Evolutionary conservation across 2,888 invertebrate species (phyloP).

Genomic region (Phasia obesa): DNA sequence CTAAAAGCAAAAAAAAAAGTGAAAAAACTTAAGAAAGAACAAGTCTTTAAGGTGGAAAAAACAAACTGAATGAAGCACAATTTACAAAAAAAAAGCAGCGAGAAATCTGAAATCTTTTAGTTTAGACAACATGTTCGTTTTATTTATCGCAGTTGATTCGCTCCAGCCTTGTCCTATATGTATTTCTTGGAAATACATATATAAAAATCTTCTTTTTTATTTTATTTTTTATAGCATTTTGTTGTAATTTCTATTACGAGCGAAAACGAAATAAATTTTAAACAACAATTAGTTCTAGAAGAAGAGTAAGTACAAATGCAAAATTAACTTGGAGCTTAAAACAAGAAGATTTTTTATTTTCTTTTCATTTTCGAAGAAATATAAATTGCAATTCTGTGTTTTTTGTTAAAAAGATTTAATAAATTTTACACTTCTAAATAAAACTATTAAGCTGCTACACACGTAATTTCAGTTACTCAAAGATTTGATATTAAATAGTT

Average conservation of each 20-base stretch:
- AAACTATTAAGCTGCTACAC: too few species aligned
- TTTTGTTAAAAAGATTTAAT: too few species aligned
- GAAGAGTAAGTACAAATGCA: too few species aligned
- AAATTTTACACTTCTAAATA: too few species aligned
- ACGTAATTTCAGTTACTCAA: too few species aligned
- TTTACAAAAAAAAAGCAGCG: conserved; percentile 1
- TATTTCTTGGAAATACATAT: neutral
- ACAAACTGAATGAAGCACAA: conserved; percentile 10
- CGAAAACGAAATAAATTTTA: conserved; percentile 17
- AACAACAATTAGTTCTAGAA: neutral
- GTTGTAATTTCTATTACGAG: conserved; percentile 38
- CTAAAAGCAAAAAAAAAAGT: conserved; percentile 26
- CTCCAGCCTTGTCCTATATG: conserved; percentile 3
- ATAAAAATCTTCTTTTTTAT: too few species aligned
- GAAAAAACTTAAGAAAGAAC: neutral
- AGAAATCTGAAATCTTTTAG: conserved; percentile 25
- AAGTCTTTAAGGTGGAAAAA: conserved; percentile 6
- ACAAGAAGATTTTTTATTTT: too few species aligned
- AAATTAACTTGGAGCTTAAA: too few species aligned
- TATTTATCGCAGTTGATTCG: conserved; percentile 11
- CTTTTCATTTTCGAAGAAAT: too few species aligned
- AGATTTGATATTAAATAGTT: too few species aligned
- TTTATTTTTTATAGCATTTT: conserved; percentile 24
- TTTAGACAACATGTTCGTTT: conserved; percentile 36
- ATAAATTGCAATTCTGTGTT: too few species aligned